Base-by-base conservation (phyloP, 2,888 invertebrate species). In the Tribolium freemani region DNA sequence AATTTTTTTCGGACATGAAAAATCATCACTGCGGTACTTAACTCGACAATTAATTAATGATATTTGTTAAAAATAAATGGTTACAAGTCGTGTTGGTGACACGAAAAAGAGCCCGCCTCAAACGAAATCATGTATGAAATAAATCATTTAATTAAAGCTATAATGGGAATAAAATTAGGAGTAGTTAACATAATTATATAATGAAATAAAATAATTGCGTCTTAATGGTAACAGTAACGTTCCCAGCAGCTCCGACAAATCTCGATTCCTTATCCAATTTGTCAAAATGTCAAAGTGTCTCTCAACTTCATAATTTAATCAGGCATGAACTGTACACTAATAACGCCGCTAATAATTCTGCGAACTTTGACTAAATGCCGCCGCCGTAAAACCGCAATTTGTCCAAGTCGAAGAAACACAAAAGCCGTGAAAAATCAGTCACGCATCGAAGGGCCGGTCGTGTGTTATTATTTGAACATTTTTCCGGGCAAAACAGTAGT, bases 401-500 rank as follows among this genome's bases (percentile, higher is more conserved):
- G 45, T 58, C 38, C 44, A 58, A 58, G 38, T 58, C 50, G 11
- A 50, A 16, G 30, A 63, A 63, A 50, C 63, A 63, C 63, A 63
- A 63, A 63, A 51, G 48, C 31, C 63, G 50, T 30, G 51, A 63
- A 63, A 60, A 63, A 63, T 63, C 31, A 48, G 48, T 38, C 38
- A 48, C 16, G 48, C 11, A 48, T 48, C 16, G 13, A 11, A 11
- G 11, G 45, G 11, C 11, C n/a, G 11, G 45, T 10, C 45, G 45
- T 10, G 45, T 45, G n/a, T 45, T 57, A 38, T 9, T 6, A 46
- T 60, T 48, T 44, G 5, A 8, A 1, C 6, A 63, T 63, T 64
- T 64, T 64, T 64, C 54, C 46, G 31, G 46, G 66, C 66, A 44
- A 46, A 56, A 66, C 58, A 68, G 69, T 69, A 61, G 68, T 51